A percentile compares a stretch with the other conserved stretches of the same genome.
Conservation (phyloP, 2,113 vertebrate genomes). For the Alligator sinensis region DNA sequence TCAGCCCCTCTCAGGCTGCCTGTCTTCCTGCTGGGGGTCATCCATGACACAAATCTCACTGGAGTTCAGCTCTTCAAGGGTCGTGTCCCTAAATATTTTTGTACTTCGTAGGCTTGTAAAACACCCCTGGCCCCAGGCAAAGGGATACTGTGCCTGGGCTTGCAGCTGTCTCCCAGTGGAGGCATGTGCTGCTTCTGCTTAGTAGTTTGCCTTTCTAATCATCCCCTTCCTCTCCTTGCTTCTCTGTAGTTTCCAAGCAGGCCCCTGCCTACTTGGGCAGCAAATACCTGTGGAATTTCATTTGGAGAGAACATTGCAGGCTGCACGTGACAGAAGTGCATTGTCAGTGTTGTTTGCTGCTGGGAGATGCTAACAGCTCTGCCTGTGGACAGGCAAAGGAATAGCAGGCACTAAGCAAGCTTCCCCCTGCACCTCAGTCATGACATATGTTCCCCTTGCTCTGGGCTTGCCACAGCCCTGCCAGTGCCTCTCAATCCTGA, state of each 20-base stretch:
- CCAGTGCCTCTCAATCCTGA: background rate
- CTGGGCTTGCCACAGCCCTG: too few species aligned
- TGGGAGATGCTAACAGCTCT: background rate
- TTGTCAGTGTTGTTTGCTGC: background rate
- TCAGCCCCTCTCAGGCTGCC: background rate
- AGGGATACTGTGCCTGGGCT: background rate
- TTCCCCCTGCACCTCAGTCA: background rate
- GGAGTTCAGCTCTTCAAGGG: background rate
- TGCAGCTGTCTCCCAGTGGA: background rate
- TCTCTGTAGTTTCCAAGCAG: background rate
- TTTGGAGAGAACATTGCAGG: background rate
- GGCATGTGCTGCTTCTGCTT: background rate
- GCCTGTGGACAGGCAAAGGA: background rate
- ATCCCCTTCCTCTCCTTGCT: background rate
- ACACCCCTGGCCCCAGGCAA: background rate
- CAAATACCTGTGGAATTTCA: slow-evolving; percentile 1
- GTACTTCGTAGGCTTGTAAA: background rate
- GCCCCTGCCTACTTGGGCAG: background rate
- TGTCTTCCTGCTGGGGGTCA: background rate
- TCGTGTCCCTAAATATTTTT: background rate
- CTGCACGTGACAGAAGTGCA: background rate
- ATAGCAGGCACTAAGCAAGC: background rate
- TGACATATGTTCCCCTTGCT: too few species aligned
- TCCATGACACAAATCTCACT: background rate
- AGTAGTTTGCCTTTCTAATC: background rate